Evolutionary conservation across 2,888 invertebrate species (phyloP), one percentile per base, ranked within the genome.

Genomic region (Cantharis flavilabris): DNA sequence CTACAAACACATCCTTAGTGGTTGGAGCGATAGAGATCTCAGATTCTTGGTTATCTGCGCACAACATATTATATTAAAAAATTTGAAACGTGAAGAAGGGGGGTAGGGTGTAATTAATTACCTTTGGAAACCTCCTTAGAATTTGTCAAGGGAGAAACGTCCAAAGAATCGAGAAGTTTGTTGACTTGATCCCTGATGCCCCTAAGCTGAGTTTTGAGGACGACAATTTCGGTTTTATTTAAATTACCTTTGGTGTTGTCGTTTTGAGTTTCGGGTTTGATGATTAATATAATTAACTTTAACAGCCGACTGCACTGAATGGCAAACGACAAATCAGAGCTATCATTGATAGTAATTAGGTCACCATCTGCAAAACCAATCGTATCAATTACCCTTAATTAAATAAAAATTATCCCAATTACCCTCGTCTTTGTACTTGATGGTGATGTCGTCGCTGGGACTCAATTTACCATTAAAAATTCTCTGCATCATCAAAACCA

Each of bases 351-450:
- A 69, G 93, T 93, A 80, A 94, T 91, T 82, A 94, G 87, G 86
- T 94, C 94, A 73, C 92, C 92, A 90, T 94, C 94, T 93, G 88
- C 20, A 89, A 88, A 77, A 79, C 75, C 16, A 69, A 79, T 10
- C 16, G 28, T 16, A 13, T 63, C 11, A 16, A 49, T 20, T 62
- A 71, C 26, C 23, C 33, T 30, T n/a, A 26, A 70, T 18, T 20
- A 13, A 20, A 16, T 49, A 64, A 77, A 70, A 20, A 20, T 62
- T 73, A 78, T 73, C 70, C 33, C 75, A 79, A 73, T 77, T 86
- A 92, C 93, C 93, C 90, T 93, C 93, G 88, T 94, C 94, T 88
- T 92, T 92, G 86, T 94, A 94, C 86, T 94, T 94, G 71, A 94
- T 90, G 10, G 90, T 90, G 76, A 94, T 91, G 82, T 94, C 93